Percentiles rank a stretch among this genome's conserved stretches.
phyloP scores from a whole-genome alignment of 2,888 invertebrate genomes.

The Xanthorhoe spadicearia region DNA sequence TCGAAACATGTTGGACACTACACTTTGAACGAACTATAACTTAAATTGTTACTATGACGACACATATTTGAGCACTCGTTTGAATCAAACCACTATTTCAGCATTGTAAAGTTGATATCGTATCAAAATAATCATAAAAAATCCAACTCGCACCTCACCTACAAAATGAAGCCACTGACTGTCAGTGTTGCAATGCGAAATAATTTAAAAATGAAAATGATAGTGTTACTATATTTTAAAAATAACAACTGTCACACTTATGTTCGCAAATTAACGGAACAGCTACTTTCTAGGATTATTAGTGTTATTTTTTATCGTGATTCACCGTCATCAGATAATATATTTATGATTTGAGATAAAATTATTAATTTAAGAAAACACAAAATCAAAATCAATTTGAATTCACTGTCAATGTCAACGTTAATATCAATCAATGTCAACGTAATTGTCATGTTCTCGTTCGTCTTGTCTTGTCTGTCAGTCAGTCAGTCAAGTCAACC shows the following conservation, averaged over 20 bases:
- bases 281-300: too few relatives aligned
- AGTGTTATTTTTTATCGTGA: too few relatives aligned
- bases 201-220: constrained; percentile 4
- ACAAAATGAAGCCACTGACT: constrained; percentile 80
- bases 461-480: too few relatives aligned
- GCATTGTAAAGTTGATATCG: constrained; percentile 72
- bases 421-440: neutral
- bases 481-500: too few relatives aligned
- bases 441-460: neutral
- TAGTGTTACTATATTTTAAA: neutral
- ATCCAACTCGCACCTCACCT: constrained; percentile 73
- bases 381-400: too few relatives aligned
- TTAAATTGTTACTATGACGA: constrained; percentile 76
- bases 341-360: too few relatives aligned
- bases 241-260: neutral
- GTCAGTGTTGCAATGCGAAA: constrained; percentile 61
- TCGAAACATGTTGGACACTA: constrained; percentile 92
- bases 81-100: constrained; percentile 70
- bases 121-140: constrained; percentile 76
- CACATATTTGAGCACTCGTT: constrained; percentile 81
- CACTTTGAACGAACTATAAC: constrained; percentile 79
- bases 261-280: too few relatives aligned
- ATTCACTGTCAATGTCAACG: too few relatives aligned
- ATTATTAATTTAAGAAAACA: too few relatives aligned
- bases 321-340: too few relatives aligned